Evolutionary conservation across 1,140 invertebrate genomes (phyloP).

Genomic region (Bombus fervidus): DNA sequence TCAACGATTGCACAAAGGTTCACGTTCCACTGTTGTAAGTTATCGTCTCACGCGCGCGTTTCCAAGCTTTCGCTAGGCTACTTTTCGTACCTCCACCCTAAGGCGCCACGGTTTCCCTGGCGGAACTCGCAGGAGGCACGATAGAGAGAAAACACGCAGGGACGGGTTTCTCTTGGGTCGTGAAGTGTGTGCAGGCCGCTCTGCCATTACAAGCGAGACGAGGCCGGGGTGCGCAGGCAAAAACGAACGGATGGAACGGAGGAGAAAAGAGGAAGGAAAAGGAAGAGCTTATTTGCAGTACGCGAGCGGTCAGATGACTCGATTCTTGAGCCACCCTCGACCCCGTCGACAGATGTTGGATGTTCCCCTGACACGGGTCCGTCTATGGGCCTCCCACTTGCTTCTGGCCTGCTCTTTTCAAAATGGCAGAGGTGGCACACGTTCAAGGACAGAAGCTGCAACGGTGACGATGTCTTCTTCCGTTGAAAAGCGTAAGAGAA

Average conservation of each 20-base stretch:
- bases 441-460: conserved; percentile 34
- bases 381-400: conserved; percentile 50
- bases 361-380: conserved; percentile 54
- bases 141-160: conserved; percentile 69
- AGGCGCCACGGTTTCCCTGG: conserved; percentile 49
- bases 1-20: no score
- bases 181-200: conserved; percentile 35
- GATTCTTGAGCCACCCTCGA: conserved; percentile 53
- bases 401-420: conserved; percentile 50
- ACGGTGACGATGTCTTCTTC: neutral
- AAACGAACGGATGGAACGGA: conserved; percentile 8
- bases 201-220: conserved; percentile 58
- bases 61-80: conserved; percentile 47
- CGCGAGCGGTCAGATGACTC: conserved; percentile 58
- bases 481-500: neutral
- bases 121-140: conserved; percentile 46
- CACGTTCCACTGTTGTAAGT: no score
- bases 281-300: conserved; percentile 50
- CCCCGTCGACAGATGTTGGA: conserved; percentile 61
- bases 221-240: neutral
- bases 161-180: conserved; percentile 64
- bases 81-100: conserved; percentile 47
- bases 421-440: conserved; percentile 61
- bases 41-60: conserved; percentile 1
- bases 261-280: conserved; percentile 11